Evolutionary conservation across 2,888 invertebrate genomes (phyloP), one percentile per base, ranked within the genome.

Genomic region (Camponotus fellah): DNA sequence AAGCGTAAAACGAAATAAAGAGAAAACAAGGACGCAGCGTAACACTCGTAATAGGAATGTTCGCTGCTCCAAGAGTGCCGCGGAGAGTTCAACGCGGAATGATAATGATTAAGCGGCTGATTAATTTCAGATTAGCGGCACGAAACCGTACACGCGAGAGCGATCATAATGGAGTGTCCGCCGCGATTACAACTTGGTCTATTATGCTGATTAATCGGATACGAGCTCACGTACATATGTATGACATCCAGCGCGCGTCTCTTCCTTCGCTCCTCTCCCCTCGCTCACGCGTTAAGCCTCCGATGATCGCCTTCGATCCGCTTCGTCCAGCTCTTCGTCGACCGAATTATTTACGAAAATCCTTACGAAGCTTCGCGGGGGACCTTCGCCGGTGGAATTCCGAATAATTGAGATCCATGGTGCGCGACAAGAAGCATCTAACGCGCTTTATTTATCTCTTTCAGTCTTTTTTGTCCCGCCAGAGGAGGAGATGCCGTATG

Each of bases 131-230:
- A 92, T 92, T 92, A 92, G 91, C 91, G 87, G 85, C 87, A 91
- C 88, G 89, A 89, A 90, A 91, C 89, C 84, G 88, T 89, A 91
- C 89, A 90, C 89, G 90, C 88, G 89, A 91, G 88, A 91, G 88
- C 89, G 91, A 92, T 92, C 91, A 92, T 93, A 93, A 92, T 92
- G 90, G 90, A 91, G 91, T 91, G 92, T 92, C 91, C 90, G 91
- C 80, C 86, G 85, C 89, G 90, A 92, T 92, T 92, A 92, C 92
- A 90, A 89, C 89, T 85, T 85, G 90, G 87, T 90, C 88, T 91
- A 92, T 93, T 92, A 92, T 89, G 89, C 88, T 92, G 92, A 93
- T 93, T 92, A 91, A 93, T 92, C 90, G 90, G 86, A 90, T 92
- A 92, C 92, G n/a, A 91, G 91, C 89, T 87, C 89, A 87, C 88